Evolutionary conservation across 2,888 invertebrate genomes (phyloP).

Genomic region (Hedya salicella): DNA sequence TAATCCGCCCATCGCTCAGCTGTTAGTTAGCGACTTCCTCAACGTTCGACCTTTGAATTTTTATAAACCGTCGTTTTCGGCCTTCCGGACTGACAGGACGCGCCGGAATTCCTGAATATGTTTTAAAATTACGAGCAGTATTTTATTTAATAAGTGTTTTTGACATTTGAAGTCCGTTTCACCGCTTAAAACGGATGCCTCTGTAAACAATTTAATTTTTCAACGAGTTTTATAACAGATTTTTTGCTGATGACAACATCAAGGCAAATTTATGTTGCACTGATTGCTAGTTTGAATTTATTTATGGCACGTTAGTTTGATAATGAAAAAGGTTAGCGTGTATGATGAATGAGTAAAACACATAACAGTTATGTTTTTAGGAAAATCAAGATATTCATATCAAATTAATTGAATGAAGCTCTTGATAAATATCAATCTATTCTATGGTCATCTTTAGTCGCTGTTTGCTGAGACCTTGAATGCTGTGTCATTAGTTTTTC

Average conservation of each 20-base stretch:
- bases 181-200: slow-evolving; percentile 11
- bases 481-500: no score
- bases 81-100: slow-evolving; percentile 58
- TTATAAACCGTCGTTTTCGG: slow-evolving; percentile 57
- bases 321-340: not conserved
- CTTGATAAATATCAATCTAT: no score
- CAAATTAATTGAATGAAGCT: no score
- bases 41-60: slow-evolving; percentile 54
- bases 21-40: slow-evolving; percentile 46
- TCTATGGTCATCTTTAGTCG: no score
- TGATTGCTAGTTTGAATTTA: slow-evolving; percentile 29
- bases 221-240: slow-evolving; percentile 9
- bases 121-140: slow-evolving; percentile 28
- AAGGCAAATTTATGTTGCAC: slow-evolving; percentile 23
- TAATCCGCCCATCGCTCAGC: slow-evolving; percentile 39
- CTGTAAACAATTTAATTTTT: slow-evolving; percentile 17
- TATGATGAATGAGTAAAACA: not conserved
- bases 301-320: slow-evolving; percentile 20
- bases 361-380: no score
- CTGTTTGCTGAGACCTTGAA: no score
- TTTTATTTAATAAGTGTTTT: slow-evolving; percentile 32
- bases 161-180: slow-evolving; percentile 28
- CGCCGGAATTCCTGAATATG: slow-evolving; percentile 32
- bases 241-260: slow-evolving; percentile 8
- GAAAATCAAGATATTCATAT: no score